Evolutionary conservation across 2,113 vertebrate species (phyloP), one percentile per base, ranked within the genome.

Genomic region (Sciurus niger): DNA sequence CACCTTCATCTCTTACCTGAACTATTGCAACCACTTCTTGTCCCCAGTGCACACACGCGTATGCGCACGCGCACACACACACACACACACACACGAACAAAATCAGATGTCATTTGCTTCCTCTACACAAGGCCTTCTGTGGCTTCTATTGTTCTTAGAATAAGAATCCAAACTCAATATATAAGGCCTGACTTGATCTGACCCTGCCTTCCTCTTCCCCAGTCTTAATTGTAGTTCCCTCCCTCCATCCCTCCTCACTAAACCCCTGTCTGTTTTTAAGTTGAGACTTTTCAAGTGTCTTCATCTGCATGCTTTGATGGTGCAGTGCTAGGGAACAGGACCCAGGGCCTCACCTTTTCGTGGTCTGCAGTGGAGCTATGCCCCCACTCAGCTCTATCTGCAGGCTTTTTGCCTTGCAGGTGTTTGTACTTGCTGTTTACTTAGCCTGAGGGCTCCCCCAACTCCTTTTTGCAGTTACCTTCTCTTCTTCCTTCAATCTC

Each of bases 381-480:
- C 20, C 20, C 28, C 25, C 17, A 25, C 73, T 22, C 37, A 76
- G 40, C 24, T 40, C 37, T 73, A 25, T 9, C 25, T 77, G 24
- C 25, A 28, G 43, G 43, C 60, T 43, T 11, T 80, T 92, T 51
- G 55, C 77, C 25, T 72, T 20, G 40, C 40, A 1, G 22, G 37
- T 55, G 37, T 80, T 86, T 94, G 85, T 18, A 90, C 12, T 72
- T 85, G 40, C 68, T 82, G 30, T 89, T 85, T 94, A 55, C 25
- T 63, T 24, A 63, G 9, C 2, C 24, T 63, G 60, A 28, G 25
- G 60, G 60, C 9, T 11, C 20, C 22, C 58, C 8, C 0, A 7
- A 28, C 60, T 82, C 20, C 74, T 72, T 37, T 43, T 34, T n/a
- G 28, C 32, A 77, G 9, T 63, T 82, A 63, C 8, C 4, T 22